Base-by-base conservation (phyloP, 2,797 vertebrate species). In the Enteromius anoplus region DNA sequence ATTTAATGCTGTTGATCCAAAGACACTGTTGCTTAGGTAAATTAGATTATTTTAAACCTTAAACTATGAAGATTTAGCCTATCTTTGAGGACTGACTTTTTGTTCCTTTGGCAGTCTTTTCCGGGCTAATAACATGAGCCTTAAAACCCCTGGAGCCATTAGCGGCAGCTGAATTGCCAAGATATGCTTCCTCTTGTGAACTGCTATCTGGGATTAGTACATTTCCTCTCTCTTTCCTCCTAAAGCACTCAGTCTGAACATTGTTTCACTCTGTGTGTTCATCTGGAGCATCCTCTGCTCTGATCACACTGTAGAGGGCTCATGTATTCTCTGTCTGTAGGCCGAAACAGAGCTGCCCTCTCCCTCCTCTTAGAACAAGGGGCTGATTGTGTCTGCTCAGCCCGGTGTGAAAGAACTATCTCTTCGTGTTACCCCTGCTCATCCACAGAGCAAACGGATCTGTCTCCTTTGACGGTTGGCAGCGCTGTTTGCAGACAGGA, bases 331-430 rank as follows among this genome's bases (percentile, higher is more conserved):
- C 80, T 87, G 85, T 58, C 89, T 89, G 84, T 90, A 87, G 87
- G 86, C 86, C 84, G 88, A 62, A 89, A 91, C 82, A 88, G 84
- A 85, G 86, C 87, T 88, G 87, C 82, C 79, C 70, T 79, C 85
- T 85, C 81, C 78, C 78, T 66, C 23, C 76, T 73, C 53, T 51
- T 23, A n/a, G 51, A 80, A 93, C 92, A 92, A 93, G 91, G 89
- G 64, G 78, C 85, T 37, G 86, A 92, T 93, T 93, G 92, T 93
- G 32, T 19, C 40, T 86, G 92, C 84, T 90, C 90, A 90, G 88
- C 87, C 89, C 84, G 47, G 88, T 93, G 92, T 92, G 91, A 92
- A 91, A 90, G 90, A 85, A 86, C 90, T 88, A 89, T 92, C 91
- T 91, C 88, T 40, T 55, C 80, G 85, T 89, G 86, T 85, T 83